Percentiles rank a stretch among this genome's conserved stretches.
These are phyloP conservation scores for Dexiosoma caninum DNA, from an alignment of 2,888 invertebrate genomes.

Conservation along the genomic window DNA sequence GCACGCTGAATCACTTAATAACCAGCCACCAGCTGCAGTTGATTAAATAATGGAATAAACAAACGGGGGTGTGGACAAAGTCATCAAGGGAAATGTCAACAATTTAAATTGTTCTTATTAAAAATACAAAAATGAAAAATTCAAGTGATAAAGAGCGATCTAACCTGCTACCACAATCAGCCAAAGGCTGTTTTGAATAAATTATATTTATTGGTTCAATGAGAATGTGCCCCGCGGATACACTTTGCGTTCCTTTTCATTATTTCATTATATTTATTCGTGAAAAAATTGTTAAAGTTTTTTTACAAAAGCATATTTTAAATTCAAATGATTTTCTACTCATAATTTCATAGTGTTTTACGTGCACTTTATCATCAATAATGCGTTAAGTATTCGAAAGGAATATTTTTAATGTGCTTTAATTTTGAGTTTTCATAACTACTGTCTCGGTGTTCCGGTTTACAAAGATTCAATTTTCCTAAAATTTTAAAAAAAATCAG, in stretches of 20 bases:
- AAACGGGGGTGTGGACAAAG: conserved; percentile 63
- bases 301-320: no score
- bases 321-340: no score
- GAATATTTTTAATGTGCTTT: no score
- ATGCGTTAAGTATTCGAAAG: no score
- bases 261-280: background rate
- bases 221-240: conserved; percentile 3
- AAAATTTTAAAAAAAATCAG: no score
- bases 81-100: conserved; percentile 73
- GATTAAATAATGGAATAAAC: conserved; percentile 75
- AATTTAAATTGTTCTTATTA: conserved; percentile 74
- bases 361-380: no score
- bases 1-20: background rate
- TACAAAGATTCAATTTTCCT: no score
- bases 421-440: no score
- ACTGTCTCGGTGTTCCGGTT: no score
- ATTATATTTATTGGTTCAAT: conserved; percentile 36
- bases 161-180: conserved; percentile 68
- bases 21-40: conserved; percentile 66
- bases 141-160: conserved; percentile 52
- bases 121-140: background rate
- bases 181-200: conserved; percentile 61
- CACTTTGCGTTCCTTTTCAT: no score
- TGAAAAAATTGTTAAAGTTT: no score
- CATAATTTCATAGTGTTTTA: no score